Conservation (phyloP, 2,113 vertebrate genomes). For the Pogonocichla stellata region DNA sequence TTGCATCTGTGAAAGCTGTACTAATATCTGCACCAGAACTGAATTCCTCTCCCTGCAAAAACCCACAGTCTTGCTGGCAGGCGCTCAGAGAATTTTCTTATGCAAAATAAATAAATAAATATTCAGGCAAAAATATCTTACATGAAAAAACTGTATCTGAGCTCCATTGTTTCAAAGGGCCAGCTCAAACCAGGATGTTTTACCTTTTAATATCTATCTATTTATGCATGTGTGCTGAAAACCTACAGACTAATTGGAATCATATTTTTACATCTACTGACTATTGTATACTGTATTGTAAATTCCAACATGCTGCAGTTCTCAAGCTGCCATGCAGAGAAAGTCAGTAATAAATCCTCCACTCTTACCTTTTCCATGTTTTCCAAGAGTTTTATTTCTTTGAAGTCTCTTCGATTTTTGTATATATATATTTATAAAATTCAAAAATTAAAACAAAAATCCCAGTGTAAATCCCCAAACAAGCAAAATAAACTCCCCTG, state of each 20-base stretch:
- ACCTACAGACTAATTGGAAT: neutral
- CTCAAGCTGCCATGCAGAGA: neutral
- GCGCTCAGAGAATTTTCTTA: neutral
- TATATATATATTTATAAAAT: neutral
- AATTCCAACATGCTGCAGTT: neutral
- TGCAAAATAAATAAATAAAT: constrained; percentile 61
- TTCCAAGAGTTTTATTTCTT: neutral
- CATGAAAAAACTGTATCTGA: neutral
- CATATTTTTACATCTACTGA: neutral
- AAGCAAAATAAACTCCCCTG: neutral
- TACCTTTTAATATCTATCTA: neutral
- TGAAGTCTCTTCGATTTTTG: neutral
- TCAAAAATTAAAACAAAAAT: neutral
- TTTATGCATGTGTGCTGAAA: neutral
- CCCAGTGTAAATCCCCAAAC: neutral
- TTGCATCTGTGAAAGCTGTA: neutral
- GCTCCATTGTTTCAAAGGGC: neutral
- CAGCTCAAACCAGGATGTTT: neutral
- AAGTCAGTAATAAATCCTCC: constrained; percentile 25
- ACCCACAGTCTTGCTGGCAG: neutral
- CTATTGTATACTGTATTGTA: neutral
- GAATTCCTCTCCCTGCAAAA: neutral
- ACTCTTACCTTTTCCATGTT: neutral
- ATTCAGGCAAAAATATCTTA: constrained; percentile 11
- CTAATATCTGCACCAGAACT: neutral